These are phyloP conservation scores for Alosa alosa DNA, from an alignment of 2,113 vertebrate species.

Conservation along the genomic window DNA sequence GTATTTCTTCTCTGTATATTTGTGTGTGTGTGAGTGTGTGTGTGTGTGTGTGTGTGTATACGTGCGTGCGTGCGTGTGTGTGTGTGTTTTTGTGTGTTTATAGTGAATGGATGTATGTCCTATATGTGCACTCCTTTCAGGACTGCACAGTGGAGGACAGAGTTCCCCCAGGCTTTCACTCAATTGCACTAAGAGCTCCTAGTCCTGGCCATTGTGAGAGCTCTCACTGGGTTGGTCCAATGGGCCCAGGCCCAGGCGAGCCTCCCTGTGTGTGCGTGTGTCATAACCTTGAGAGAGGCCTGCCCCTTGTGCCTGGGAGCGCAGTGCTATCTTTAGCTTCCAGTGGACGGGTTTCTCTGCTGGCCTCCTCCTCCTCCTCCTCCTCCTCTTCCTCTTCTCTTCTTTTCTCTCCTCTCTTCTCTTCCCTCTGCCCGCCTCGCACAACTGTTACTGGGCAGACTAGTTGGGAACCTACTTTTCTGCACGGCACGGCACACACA, in stretches of 20 bases:
- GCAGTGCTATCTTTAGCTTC: constrained; percentile 73
- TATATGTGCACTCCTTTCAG: neutral
- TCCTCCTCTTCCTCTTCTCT: constrained; percentile 53
- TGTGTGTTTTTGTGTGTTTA: constrained; percentile 31
- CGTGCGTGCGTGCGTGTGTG: constrained; percentile 5
- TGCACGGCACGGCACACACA: constrained; percentile 47
- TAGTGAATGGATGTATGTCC: constrained; percentile 26
- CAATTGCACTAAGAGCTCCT: constrained; percentile 1
- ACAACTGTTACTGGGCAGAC: constrained; percentile 75
- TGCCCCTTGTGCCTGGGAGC: constrained; percentile 66
- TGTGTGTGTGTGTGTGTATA: too few relatives aligned
- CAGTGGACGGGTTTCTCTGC: constrained; percentile 62
- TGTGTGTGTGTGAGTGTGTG: neutral
- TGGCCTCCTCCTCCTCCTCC: constrained; percentile 51
- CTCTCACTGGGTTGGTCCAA: constrained; percentile 5
- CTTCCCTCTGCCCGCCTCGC: constrained; percentile 26
- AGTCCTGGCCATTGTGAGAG: neutral
- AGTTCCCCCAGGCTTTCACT: neutral
- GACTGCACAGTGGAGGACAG: neutral
- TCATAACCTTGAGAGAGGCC: constrained; percentile 65
- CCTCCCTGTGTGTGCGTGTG: constrained; percentile 22
- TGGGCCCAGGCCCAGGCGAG: neutral
- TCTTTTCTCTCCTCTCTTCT: neutral
- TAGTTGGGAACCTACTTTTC: constrained; percentile 62
- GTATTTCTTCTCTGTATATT: constrained; percentile 27